Percentiles rank a stretch among this genome's conserved stretches.
Evolutionary conservation across 2,888 invertebrate species (phyloP).

Genomic region (Rhagonycha fulva): DNA sequence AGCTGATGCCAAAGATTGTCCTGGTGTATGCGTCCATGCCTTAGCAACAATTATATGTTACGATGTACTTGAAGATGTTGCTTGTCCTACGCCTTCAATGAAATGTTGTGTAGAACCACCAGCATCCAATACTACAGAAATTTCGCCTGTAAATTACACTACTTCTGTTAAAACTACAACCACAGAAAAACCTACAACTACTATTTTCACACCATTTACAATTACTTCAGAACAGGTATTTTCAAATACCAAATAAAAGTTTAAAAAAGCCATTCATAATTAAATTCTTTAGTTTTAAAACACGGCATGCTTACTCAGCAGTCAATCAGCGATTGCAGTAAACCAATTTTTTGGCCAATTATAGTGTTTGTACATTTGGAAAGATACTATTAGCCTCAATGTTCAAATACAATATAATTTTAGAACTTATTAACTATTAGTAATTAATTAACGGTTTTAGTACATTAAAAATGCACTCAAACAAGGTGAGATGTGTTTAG

Average conservation of each 20-base stretch:
- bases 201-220: conserved; percentile 39
- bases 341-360: neutral
- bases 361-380: neutral
- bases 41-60: conserved; percentile 85
- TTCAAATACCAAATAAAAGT: neutral
- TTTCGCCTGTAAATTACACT: conserved; percentile 33
- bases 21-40: conserved; percentile 86
- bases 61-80: conserved; percentile 80
- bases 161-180: conserved; percentile 35
- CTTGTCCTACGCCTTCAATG: conserved; percentile 80
- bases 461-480: too few species aligned
- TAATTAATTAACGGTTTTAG: too few species aligned
- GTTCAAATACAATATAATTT: neutral
- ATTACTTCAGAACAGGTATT: conserved; percentile 21
- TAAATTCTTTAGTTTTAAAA: too few species aligned
- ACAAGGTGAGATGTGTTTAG: too few species aligned
- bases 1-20: conserved; percentile 83
- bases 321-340: neutral
- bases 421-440: too few species aligned
- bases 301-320: too few species aligned
- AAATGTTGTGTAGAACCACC: conserved; percentile 83
- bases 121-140: conserved; percentile 59
- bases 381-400: neutral
- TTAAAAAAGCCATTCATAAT: too few species aligned
- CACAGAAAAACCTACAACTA: conserved; percentile 40